Percentiles rank a stretch among this genome's conserved stretches.
These are phyloP conservation scores for Lepus oiostolus DNA, from an alignment of 2,797 vertebrate species.

Conservation along the genomic window DNA sequence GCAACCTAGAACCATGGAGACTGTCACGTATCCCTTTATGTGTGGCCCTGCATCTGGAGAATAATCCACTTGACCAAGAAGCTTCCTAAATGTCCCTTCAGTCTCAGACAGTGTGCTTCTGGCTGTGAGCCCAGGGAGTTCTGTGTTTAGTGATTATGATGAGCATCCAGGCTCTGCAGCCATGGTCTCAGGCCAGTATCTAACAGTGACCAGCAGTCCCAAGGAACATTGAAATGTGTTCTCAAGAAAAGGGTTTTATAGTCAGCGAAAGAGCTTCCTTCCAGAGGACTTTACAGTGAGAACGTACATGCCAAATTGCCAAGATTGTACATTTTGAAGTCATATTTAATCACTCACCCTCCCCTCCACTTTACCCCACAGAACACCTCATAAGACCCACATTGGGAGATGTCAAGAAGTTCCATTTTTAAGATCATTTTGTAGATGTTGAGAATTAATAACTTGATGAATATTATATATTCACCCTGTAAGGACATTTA, in stretches of 20 bases:
- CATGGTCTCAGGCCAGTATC: neutral
- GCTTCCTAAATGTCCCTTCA: constrained; percentile 27
- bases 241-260: neutral
- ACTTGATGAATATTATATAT: neutral
- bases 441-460: constrained; percentile 10
- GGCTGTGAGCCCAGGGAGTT: neutral
- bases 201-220: neutral
- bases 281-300: constrained; percentile 1
- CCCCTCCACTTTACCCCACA: neutral
- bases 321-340: constrained; percentile 38
- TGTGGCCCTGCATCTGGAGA: neutral
- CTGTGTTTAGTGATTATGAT: neutral
- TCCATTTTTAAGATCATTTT: constrained; percentile 10
- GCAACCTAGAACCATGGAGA: neutral
- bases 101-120: constrained; percentile 23
- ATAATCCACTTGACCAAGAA: constrained; percentile 17
- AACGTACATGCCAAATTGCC: constrained; percentile 4
- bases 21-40: neutral
- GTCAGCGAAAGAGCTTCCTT: neutral
- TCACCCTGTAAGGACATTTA: constrained; percentile 4
- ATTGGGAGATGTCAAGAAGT: neutral
- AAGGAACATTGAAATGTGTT: neutral
- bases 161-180: neutral
- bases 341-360: neutral
- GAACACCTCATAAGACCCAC: neutral